Conservation (phyloP, 2,797 vertebrate species). For the Halcyon badia region DNA sequence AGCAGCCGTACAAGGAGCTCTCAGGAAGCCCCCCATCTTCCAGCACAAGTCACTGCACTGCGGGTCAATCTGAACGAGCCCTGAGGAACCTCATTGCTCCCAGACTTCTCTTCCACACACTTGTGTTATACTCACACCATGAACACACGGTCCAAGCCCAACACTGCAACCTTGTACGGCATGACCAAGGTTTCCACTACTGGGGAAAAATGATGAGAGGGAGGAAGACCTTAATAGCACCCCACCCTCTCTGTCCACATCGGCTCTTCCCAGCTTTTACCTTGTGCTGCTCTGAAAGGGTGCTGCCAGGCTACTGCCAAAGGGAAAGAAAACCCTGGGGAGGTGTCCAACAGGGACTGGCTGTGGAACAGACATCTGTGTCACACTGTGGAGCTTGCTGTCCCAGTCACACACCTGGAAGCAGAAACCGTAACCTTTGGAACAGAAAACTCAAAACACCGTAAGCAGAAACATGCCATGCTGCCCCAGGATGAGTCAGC, state of each 20-base stretch:
- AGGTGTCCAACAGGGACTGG: background rate
- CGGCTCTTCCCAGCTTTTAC: background rate
- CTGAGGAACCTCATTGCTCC: background rate
- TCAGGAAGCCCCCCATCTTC: background rate
- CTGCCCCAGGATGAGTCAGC: background rate
- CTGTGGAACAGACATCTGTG: background rate
- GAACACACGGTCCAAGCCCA: fast-evolving
- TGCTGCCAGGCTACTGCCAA: background rate
- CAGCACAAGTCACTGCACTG: fast-evolving
- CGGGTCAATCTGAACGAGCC: fast-evolving
- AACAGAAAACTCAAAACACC: background rate
- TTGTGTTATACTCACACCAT: fast-evolving
- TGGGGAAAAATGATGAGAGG: fast-evolving
- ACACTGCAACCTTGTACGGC: background rate
- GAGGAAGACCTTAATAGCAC: background rate
- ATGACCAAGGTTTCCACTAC: background rate
- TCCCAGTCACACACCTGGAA: background rate
- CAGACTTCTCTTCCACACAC: background rate
- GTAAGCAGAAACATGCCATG: background rate
- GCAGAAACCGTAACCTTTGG: background rate
- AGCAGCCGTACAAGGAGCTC: background rate
- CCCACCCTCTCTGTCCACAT: background rate
- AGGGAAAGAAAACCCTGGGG: background rate
- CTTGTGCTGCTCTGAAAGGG: background rate
- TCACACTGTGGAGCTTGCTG: background rate